phyloP scores from a whole-genome alignment of 2,113 vertebrate genomes.

The Toxotes jaculatrix region DNA sequence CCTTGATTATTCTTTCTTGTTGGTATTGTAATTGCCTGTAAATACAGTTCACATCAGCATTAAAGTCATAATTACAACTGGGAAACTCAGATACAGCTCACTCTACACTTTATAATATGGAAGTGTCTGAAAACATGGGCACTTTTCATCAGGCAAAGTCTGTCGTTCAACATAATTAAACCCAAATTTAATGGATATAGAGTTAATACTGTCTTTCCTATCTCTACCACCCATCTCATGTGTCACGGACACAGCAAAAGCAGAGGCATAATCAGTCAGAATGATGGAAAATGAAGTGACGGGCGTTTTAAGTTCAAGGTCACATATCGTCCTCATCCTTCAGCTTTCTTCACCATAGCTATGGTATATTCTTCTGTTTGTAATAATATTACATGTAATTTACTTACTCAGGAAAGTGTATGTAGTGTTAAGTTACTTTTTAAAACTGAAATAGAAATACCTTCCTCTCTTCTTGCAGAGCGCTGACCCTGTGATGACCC shows the following conservation, averaged over 20 bases:
- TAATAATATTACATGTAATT: neutral
- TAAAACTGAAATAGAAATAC: neutral
- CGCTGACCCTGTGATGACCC: slow-evolving; percentile 64
- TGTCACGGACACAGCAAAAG: no score
- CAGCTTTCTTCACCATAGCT: neutral
- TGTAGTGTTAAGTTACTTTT: neutral
- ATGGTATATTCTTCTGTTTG: neutral
- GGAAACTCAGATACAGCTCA: no score
- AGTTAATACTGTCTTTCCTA: neutral
- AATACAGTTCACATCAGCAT: neutral
- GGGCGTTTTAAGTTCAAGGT: neutral
- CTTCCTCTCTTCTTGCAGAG: slow-evolving; percentile 6
- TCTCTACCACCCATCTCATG: neutral
- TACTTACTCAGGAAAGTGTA: neutral
- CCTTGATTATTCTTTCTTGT: neutral
- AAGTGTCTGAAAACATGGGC: neutral
- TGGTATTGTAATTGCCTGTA: neutral
- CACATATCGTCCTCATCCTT: neutral
- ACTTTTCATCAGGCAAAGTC: neutral
- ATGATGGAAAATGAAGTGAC: neutral
- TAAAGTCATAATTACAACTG: neutral
- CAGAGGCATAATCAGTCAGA: neutral
- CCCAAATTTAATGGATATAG: neutral
- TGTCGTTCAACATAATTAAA: neutral
- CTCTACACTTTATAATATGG: neutral